Evolutionary conservation across 2,113 vertebrate genomes (phyloP).

Genomic region (Lamprotornis superbus): DNA sequence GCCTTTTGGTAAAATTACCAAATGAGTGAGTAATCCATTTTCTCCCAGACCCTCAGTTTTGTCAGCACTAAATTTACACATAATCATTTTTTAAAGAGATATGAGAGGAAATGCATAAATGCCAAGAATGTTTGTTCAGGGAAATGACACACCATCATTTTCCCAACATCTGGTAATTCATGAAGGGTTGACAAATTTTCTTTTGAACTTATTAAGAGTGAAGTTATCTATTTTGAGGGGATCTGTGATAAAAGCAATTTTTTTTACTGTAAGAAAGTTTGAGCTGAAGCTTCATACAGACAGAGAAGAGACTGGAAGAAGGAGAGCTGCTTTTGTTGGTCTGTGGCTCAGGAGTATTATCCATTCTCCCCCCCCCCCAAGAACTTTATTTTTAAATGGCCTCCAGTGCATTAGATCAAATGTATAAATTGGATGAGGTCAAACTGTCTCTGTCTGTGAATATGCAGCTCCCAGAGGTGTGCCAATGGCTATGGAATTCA

Average conservation of each 20-base stretch:
- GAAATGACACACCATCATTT: constrained; percentile 35
- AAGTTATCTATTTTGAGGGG: constrained; percentile 2
- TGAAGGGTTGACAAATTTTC: constrained; percentile 18
- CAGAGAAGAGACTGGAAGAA: background rate
- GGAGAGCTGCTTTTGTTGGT: constrained; percentile 5
- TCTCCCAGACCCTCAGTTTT: constrained; percentile 34
- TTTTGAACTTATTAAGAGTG: background rate
- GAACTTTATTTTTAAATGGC: constrained; percentile 45
- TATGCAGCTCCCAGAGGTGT: background rate
- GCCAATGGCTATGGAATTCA: background rate
- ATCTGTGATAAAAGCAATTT: background rate
- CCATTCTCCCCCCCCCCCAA: background rate
- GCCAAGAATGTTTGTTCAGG: constrained; percentile 46
- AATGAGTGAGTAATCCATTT: background rate
- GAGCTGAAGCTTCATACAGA: background rate
- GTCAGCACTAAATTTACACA: constrained; percentile 50
- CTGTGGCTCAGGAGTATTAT: background rate
- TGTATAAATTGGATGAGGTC: constrained; percentile 23
- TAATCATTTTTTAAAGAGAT: constrained; percentile 27
- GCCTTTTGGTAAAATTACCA: background rate
- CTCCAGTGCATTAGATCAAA: constrained; percentile 33
- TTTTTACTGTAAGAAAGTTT: background rate
- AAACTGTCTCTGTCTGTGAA: background rate
- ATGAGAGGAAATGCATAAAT: constrained; percentile 50
- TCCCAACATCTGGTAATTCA: constrained; percentile 38